Evolutionary conservation across 2,888 invertebrate species (phyloP), one percentile per base, ranked within the genome.

Genomic region (Molorchus minor): DNA sequence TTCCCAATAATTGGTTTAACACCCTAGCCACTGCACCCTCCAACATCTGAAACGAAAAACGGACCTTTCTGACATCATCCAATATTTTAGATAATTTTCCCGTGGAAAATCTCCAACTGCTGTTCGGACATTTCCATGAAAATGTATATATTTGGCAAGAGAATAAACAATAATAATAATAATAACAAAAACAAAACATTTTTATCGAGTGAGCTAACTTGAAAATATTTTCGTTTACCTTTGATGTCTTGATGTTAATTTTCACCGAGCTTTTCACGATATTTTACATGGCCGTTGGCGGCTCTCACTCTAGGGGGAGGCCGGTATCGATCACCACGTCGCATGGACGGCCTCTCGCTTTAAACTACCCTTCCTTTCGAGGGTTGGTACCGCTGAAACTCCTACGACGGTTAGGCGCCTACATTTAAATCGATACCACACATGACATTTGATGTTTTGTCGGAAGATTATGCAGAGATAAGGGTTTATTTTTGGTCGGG

Each of bases 11-110:
- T 74, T 89, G 88, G 84, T 93, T 92, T 38, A 93, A 83, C 71
- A 92, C 83, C 57, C 90, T 88, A 61, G 92, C 92, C 41, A 92
- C 90, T 16, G 91, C 87, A 71, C 90, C 88, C 81, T 92, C 91
- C 76, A 92, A 88, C 91, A 92, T 91, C 75, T 68, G 45, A 7
- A 60, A 33, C n/a, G 12, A 5, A 3, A 33, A n/a, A n/a, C n/a
- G n/a, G n/a, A n/a, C n/a, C n/a, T n/a, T n/a, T n/a, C n/a, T n/a
- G n/a, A n/a, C n/a, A n/a, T n/a, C n/a, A n/a, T n/a, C n/a, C n/a
- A n/a, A n/a, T n/a, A n/a, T n/a, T n/a, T n/a, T n/a, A n/a, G n/a
- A n/a, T n/a, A n/a, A n/a, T n/a, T n/a, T n/a, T n/a, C n/a, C n/a
- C n/a, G n/a, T n/a, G n/a, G n/a, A n/a, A n/a, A n/a, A n/a, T n/a